phyloP scores from a whole-genome alignment of 2,113 vertebrate genomes.

The Prochilodus magdalenae region DNA sequence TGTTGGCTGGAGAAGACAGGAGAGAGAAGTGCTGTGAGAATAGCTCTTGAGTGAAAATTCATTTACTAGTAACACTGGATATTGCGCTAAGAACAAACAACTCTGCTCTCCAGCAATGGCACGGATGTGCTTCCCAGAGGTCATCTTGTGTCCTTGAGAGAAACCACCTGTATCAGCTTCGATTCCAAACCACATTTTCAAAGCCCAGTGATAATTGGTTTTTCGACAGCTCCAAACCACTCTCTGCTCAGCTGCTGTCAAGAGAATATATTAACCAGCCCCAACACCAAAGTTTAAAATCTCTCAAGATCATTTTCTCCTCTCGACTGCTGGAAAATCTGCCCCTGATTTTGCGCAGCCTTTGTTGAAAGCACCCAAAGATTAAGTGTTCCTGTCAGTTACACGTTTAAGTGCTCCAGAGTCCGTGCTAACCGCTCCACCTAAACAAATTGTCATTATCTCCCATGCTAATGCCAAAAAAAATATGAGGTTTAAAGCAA shows the following conservation, averaged over 20 bases:
- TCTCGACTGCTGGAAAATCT: slow-evolving; percentile 42
- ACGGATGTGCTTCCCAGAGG: slow-evolving; percentile 16
- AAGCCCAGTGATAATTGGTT: slow-evolving; percentile 41
- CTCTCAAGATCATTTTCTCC: slow-evolving; percentile 38
- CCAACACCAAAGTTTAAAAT: slow-evolving; percentile 40
- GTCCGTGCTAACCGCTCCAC: slow-evolving; percentile 40
- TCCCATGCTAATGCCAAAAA: slow-evolving; percentile 45
- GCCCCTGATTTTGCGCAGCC: slow-evolving; percentile 14
- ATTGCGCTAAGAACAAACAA: background rate
- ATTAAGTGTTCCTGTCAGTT: slow-evolving; percentile 57
- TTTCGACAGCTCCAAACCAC: slow-evolving; percentile 47
- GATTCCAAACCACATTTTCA: slow-evolving; percentile 27
- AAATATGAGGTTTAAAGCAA: slow-evolving; percentile 32
- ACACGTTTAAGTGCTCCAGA: slow-evolving; percentile 49
- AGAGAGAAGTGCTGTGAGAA: background rate
- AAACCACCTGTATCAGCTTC: slow-evolving; percentile 7
- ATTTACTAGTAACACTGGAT: slow-evolving; percentile 5
- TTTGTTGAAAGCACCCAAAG: slow-evolving; percentile 37
- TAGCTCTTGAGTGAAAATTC: slow-evolving; percentile 12
- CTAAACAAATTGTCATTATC: slow-evolving; percentile 54
- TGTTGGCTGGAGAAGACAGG: slow-evolving; percentile 10
- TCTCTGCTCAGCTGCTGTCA: slow-evolving; percentile 41
- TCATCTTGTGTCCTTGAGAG: slow-evolving; percentile 17
- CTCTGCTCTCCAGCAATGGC: slow-evolving; percentile 17
- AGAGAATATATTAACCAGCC: slow-evolving; percentile 42